Conservation (phyloP, 1,140 invertebrate genomes). For the Aleiodes sp. region DNA sequence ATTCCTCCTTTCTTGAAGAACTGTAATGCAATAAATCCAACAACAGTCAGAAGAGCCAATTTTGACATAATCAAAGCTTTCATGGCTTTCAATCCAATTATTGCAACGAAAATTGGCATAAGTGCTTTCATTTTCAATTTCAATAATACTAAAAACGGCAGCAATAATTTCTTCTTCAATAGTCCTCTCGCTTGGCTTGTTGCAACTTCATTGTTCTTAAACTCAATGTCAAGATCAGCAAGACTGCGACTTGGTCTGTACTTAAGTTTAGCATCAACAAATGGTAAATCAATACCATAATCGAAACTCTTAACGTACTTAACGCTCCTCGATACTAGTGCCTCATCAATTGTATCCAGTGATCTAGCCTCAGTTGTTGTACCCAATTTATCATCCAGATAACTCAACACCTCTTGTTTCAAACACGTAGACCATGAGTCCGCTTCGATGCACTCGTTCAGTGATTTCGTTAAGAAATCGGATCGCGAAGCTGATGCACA, state of each 20-base stretch:
- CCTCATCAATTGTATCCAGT: slow-evolving; percentile 75
- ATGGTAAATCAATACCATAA: slow-evolving; percentile 74
- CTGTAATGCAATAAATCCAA: slow-evolving; percentile 82
- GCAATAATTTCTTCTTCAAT: slow-evolving; percentile 82
- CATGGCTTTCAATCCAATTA: slow-evolving; percentile 82
- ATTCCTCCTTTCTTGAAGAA: slow-evolving; percentile 74
- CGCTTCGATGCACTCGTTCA: slow-evolving; percentile 76
- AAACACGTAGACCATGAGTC: slow-evolving; percentile 74
- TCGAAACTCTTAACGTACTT: slow-evolving; percentile 77
- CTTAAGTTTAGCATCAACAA: slow-evolving; percentile 60
- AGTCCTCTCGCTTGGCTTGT: slow-evolving; percentile 75
- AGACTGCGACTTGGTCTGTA: slow-evolving; percentile 63
- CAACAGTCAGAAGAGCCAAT: slow-evolving; percentile 79
- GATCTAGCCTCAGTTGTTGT: slow-evolving; percentile 69
- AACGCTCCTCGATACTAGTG: slow-evolving; percentile 75
- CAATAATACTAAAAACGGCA: slow-evolving; percentile 79
- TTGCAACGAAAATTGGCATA: slow-evolving; percentile 81
- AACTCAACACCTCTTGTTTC: slow-evolving; percentile 77
- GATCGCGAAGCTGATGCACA: slow-evolving; percentile 63
- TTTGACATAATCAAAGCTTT: slow-evolving; percentile 86
- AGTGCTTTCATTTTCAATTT: slow-evolving; percentile 86
- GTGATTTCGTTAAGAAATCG: slow-evolving; percentile 75
- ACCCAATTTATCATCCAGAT: slow-evolving; percentile 75
- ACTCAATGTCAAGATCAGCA: slow-evolving; percentile 71
- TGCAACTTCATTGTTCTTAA: slow-evolving; percentile 73